Base-by-base conservation (phyloP, 2,797 vertebrate genomes). In the Adrianichthys oophorus region DNA sequence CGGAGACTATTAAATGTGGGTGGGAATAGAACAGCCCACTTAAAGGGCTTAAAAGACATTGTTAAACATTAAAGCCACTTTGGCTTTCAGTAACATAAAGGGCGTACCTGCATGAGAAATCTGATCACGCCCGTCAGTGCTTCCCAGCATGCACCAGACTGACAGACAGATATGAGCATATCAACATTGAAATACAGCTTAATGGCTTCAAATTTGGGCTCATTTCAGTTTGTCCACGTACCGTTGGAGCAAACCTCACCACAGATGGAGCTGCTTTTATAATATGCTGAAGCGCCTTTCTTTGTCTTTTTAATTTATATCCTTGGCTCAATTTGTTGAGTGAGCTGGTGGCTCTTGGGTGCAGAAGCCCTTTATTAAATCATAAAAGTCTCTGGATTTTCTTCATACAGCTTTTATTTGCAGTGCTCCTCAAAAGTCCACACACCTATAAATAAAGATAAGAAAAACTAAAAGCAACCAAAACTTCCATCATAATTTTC, bases 1-100 rank as follows among this genome's bases (percentile, higher is more conserved):
- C 5, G 14, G 32, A 58, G 51, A 58, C 62, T 56, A 48, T 72
- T 83, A 73, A 58, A 62, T 15, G 8, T 29, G 55, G 32, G 13
- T 41, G 56, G 52, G 43, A 47, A 7, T 4, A 2, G 21, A 47
- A 48, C 61, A 52, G 52, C 58, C 50, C 51, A 63, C 58, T 69
- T 46, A 52, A 15, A 61, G 56, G 45, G 17, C n/a, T n/a, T n/a
- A 53, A 60, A 37, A 26, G 15, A 32, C 26, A 40, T 59, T 37
- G 68, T 51, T 59, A 68, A 5, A 56, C 60, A 24, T 59, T n/a
- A 47, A 45, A 42, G 14, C 17, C 16, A 6, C 41, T 15, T 18
- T 10, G 0, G 2, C 10, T 23, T 17, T 23, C n/a, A 40, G 50
- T 41, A n/a, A 41, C 58, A 19, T 62, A 43, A 21, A 52, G 13